These are phyloP conservation scores for Solenodon paradoxus DNA, from an alignment of 2,113 vertebrate genomes.

Conservation along the genomic window DNA sequence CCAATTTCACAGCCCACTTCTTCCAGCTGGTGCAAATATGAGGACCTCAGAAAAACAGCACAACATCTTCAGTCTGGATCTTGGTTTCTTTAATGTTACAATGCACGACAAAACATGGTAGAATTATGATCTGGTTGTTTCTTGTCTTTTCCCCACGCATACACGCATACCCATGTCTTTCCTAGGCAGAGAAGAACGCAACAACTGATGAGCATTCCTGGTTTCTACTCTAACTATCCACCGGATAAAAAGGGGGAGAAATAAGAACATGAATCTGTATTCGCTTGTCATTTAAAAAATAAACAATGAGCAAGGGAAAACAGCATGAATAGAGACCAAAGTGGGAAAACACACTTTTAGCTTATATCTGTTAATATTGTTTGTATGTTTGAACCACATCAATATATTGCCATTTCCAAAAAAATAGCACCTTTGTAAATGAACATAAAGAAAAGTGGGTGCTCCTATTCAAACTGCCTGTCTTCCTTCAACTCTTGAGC, in stretches of 20 bases:
- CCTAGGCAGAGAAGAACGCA: background rate
- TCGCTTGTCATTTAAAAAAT: constrained; percentile 36
- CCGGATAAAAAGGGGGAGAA: background rate
- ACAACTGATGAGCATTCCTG: background rate
- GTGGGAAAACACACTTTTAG: background rate
- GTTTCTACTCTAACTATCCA: background rate
- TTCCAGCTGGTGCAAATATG: background rate
- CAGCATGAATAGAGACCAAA: background rate
- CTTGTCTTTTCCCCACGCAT: background rate
- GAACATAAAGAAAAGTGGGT: background rate
- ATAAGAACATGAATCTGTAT: background rate
- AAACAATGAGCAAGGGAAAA: background rate
- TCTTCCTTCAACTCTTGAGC: background rate
- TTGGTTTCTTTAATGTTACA: background rate
- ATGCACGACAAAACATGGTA: background rate
- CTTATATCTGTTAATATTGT: background rate
- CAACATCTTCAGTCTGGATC: background rate
- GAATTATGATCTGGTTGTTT: background rate
- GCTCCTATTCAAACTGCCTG: background rate
- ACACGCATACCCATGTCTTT: background rate
- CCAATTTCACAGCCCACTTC: background rate
- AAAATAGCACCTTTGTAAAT: background rate
- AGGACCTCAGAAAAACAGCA: background rate
- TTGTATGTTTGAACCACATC: constrained; percentile 3
- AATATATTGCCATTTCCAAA: background rate